Conservation (phyloP, 2,113 vertebrate species). For the Melanocharis versteri region DNA sequence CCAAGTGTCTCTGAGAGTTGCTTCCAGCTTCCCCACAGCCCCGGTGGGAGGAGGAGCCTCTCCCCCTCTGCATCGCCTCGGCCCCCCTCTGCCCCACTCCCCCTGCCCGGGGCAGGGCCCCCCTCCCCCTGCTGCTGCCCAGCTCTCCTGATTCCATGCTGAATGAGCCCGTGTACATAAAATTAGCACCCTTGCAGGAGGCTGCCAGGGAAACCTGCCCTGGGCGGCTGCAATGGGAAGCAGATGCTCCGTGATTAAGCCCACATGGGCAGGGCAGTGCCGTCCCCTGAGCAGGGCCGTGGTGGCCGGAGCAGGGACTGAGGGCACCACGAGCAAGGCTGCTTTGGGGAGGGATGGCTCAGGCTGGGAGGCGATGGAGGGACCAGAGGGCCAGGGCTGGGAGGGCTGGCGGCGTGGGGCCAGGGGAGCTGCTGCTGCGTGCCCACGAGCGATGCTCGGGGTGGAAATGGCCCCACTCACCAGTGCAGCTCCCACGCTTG, state of each 20-base stretch:
- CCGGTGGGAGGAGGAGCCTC: background rate
- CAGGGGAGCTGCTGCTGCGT: background rate
- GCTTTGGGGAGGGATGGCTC: rapidly evolving
- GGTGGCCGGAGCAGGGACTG: background rate
- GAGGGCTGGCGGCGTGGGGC: background rate
- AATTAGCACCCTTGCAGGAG: slow-evolving; percentile 50
- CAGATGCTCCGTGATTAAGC: slow-evolving; percentile 56
- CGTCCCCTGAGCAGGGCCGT: background rate
- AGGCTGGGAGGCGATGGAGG: rapidly evolving
- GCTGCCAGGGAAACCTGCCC: slow-evolving; percentile 3
- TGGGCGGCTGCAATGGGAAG: slow-evolving; percentile 12
- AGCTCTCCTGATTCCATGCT: background rate
- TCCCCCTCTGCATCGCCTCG: rapidly evolving
- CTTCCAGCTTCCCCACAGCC: background rate
- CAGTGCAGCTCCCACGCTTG: rapidly evolving
- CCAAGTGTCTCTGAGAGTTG: background rate
- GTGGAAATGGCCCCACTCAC: rapidly evolving
- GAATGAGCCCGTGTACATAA: background rate
- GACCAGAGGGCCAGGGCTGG: background rate
- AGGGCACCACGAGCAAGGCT: background rate
- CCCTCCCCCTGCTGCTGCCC: background rate
- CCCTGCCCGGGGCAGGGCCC: background rate
- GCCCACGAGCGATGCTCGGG: background rate
- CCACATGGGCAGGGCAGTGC: background rate
- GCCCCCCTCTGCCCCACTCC: rapidly evolving